A percentile compares a stretch with the other conserved stretches of the same genome.
phyloP scores from a whole-genome alignment of 1,140 invertebrate species.

The Papilio dardanus region DNA sequence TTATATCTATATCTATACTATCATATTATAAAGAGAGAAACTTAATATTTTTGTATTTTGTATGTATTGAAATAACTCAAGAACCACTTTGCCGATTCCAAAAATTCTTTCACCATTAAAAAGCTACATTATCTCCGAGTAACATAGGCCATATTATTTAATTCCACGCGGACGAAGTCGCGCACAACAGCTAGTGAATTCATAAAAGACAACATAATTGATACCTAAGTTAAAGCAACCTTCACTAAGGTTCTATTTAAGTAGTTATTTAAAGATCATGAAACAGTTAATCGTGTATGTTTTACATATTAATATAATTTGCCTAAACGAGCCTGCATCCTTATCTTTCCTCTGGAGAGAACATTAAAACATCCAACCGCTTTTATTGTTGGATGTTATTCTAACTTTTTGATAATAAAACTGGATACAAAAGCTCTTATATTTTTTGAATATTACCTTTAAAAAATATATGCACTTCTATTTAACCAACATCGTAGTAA shows the following conservation, averaged over 20 bases:
- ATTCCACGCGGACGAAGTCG: too few relatives aligned
- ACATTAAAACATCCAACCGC: slow-evolving; percentile 21
- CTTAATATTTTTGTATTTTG: too few relatives aligned
- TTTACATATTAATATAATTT: slow-evolving; percentile 19
- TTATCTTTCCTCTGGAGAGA: slow-evolving; percentile 31
- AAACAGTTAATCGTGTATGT: background rate
- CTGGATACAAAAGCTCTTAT: background rate
- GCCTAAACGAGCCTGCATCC: slow-evolving; percentile 22
- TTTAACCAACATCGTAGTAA: background rate
- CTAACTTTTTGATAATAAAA: slow-evolving; percentile 4
- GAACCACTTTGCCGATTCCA: too few relatives aligned
- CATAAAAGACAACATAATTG: too few relatives aligned
- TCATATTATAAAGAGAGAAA: too few relatives aligned
- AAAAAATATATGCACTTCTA: background rate
- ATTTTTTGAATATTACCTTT: background rate
- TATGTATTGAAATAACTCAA: too few relatives aligned
- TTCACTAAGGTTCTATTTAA: background rate
- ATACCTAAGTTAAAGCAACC: background rate
- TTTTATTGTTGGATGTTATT: slow-evolving; percentile 7
- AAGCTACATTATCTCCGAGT: too few relatives aligned
- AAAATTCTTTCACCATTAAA: too few relatives aligned
- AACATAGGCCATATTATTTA: too few relatives aligned
- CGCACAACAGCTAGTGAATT: too few relatives aligned
- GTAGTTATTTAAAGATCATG: background rate
- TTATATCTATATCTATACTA: too few relatives aligned